Evolutionary conservation across 2,888 invertebrate genomes (phyloP).

Genomic region (Coenonympha arcania): DNA sequence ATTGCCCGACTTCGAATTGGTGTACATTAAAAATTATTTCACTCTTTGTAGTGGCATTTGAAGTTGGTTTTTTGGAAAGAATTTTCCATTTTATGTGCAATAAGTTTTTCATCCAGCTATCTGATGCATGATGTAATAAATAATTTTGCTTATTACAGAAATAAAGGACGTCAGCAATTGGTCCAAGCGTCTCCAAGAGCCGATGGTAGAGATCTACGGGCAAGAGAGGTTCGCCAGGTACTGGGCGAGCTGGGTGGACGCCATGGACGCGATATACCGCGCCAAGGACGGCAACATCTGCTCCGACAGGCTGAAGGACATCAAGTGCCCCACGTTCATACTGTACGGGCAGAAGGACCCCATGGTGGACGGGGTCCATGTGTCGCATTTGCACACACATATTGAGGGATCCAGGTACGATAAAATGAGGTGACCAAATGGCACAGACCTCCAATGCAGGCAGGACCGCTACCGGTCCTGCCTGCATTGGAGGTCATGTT

Average conservation of each 20-base stretch:
- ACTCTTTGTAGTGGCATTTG: no score
- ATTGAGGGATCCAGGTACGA: constrained; percentile 78
- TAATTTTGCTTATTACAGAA: constrained; percentile 53
- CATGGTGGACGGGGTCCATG: constrained; percentile 82
- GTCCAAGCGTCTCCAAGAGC: constrained; percentile 84
- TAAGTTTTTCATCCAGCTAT: no score
- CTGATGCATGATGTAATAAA: not conserved
- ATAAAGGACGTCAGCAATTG: constrained; percentile 82
- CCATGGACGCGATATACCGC: constrained; percentile 71
- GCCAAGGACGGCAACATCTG: constrained; percentile 83
- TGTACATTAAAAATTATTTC: no score
- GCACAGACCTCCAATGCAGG: no score
- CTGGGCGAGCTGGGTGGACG: constrained; percentile 84
- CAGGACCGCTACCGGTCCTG: no score
- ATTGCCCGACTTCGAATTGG: no score
- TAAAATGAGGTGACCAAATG: no score
- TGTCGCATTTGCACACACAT: constrained; percentile 78
- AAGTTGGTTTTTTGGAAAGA: no score
- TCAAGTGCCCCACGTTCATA: constrained; percentile 84
- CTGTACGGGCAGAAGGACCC: constrained; percentile 89
- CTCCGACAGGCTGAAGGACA: constrained; percentile 73
- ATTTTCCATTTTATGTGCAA: no score
- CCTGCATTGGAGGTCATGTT: no score
- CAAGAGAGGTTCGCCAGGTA: constrained; percentile 78
- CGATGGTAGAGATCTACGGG: constrained; percentile 83